Percentiles rank a stretch among this genome's conserved stretches.
These are phyloP conservation scores for Romanogobio albipinnatus DNA, from an alignment of 2,113 vertebrate genomes.

Conservation along the genomic window DNA sequence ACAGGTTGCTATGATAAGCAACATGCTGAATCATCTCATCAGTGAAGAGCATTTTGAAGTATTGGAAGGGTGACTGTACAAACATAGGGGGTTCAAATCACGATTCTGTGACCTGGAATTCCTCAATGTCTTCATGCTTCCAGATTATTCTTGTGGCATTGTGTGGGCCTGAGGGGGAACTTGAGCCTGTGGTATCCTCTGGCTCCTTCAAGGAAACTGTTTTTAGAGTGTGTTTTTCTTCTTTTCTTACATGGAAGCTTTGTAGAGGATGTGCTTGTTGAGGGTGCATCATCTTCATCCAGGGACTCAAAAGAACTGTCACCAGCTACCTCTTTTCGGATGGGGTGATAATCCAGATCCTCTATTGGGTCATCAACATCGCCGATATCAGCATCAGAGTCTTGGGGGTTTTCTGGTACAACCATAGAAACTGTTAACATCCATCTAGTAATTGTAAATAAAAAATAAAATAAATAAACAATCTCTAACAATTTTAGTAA, in stretches of 20 bases:
- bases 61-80: neutral
- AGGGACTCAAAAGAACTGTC: neutral
- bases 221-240: neutral
- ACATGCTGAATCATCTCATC: conserved; percentile 4
- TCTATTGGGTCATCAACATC: neutral
- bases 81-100: neutral
- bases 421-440: neutral
- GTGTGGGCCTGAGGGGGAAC: neutral
- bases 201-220: neutral
- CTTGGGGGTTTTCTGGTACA: neutral
- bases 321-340: neutral
- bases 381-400: neutral
- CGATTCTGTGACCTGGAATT: neutral
- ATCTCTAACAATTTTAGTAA: no score
- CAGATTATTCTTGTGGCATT: neutral
- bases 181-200: neutral
- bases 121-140: neutral
- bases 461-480: no score
- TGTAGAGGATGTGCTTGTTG: neutral
- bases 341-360: neutral
- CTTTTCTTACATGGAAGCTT: neutral
- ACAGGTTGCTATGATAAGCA: neutral
- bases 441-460: neutral
- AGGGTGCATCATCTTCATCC: neutral
- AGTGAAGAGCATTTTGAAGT: neutral